Percentiles rank a stretch among this genome's conserved stretches.
These are phyloP conservation scores for Leptopilina syphax DNA, from an alignment of 2,888 invertebrate genomes.

Conservation along the genomic window DNA sequence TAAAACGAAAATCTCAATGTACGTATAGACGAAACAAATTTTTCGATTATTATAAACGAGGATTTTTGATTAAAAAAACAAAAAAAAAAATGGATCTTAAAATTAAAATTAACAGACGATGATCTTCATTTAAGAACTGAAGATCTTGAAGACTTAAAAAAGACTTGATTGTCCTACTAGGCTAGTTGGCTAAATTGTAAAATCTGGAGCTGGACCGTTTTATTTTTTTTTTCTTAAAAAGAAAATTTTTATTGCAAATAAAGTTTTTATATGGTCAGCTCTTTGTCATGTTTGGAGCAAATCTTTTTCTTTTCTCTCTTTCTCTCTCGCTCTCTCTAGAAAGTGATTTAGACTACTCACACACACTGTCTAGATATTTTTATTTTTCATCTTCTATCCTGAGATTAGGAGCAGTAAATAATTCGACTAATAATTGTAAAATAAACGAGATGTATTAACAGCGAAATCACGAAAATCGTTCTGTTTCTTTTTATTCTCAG, in stretches of 20 bases:
- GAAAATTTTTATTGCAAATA: neutral
- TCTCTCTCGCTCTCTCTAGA: neutral
- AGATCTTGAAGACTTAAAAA: neutral
- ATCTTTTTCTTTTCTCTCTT: neutral
- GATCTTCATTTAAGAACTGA: too few relatives aligned
- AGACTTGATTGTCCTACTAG: slow-evolving; percentile 49
- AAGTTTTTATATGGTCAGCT: slow-evolving; percentile 10
- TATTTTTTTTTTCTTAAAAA: too few relatives aligned
- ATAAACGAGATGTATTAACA: slow-evolving; percentile 18
- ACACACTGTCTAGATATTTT: slow-evolving; percentile 25
- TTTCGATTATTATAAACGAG: too few relatives aligned
- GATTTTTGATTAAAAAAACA: slow-evolving; percentile 22
- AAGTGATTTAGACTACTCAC: slow-evolving; percentile 16
- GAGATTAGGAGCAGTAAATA: slow-evolving; percentile 38
- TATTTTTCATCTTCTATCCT: neutral
- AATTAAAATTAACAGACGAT: too few relatives aligned
- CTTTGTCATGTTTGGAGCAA: slow-evolving; percentile 11
- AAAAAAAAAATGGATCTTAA: neutral
- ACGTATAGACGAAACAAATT: too few relatives aligned
- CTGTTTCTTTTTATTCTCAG: neutral
- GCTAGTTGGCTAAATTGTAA: slow-evolving; percentile 11
- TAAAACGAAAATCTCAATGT: too few relatives aligned
- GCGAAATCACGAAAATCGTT: slow-evolving; percentile 20
- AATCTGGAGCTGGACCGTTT: slow-evolving; percentile 19
- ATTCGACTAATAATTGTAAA: slow-evolving; percentile 32